These are phyloP conservation scores for Yponomeuta sedellus DNA, from an alignment of 2,888 invertebrate species.

Conservation along the genomic window DNA sequence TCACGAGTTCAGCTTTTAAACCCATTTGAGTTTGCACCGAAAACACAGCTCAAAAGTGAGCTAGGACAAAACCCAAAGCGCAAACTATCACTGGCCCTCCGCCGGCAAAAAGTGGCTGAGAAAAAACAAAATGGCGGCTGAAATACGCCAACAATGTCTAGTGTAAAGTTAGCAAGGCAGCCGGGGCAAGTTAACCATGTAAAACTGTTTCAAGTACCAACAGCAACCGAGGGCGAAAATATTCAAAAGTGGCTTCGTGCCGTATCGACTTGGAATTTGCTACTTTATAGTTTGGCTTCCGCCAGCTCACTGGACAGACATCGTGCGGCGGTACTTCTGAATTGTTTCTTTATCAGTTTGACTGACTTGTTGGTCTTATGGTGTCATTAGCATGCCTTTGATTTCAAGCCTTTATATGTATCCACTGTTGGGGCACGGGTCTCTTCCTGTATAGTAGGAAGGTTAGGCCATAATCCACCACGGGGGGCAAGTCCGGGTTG, in stretches of 20 bases:
- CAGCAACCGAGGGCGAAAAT: neutral
- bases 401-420: too few species aligned
- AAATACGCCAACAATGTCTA: neutral
- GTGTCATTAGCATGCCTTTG: too few species aligned
- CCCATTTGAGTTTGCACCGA: neutral
- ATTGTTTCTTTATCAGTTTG: too few species aligned
- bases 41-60: neutral
- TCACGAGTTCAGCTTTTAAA: neutral
- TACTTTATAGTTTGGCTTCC: neutral
- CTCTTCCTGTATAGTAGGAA: too few species aligned
- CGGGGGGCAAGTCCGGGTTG: too few species aligned
- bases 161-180: slow-evolving; percentile 1
- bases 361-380: too few species aligned
- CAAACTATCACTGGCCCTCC: neutral
- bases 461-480: too few species aligned
- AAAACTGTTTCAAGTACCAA: neutral
- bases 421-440: too few species aligned
- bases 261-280: neutral
- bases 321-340: neutral
- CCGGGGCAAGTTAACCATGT: neutral
- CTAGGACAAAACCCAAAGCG: neutral
- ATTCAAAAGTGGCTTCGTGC: neutral
- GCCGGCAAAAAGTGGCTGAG: neutral
- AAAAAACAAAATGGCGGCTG: neutral
- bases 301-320: neutral